Evolutionary conservation across 2,113 vertebrate species (phyloP).

Genomic region (Sinocyclocheilus anshuiensis): DNA sequence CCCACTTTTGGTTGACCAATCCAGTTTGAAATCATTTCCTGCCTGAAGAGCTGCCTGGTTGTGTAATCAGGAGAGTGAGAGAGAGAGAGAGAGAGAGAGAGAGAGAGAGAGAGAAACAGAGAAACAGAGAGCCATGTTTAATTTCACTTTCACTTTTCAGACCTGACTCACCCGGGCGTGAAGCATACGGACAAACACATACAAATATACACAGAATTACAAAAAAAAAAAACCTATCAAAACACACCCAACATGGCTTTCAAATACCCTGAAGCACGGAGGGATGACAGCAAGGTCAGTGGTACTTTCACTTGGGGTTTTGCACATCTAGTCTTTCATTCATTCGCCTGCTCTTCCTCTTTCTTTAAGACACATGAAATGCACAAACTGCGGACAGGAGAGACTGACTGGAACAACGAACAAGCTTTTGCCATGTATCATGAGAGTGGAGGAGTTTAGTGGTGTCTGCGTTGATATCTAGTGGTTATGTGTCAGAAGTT

Average conservation of each 20-base stretch:
- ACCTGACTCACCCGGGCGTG: neutral
- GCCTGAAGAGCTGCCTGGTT: neutral
- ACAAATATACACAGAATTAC: neutral
- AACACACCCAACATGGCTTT: conserved; percentile 63
- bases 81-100: neutral
- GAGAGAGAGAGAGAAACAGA: neutral
- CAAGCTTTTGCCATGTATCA: neutral
- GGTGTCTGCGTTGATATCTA: neutral
- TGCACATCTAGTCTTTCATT: neutral
- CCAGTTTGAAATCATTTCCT: neutral
- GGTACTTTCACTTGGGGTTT: conserved; percentile 6
- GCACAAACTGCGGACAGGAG: neutral
- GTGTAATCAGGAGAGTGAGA: neutral
- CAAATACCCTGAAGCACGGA: conserved; percentile 67
- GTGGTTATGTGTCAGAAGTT: neutral
- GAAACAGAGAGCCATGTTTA: neutral
- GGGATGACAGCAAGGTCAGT: conserved; percentile 72
- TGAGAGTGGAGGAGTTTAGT: neutral
- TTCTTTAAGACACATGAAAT: conserved; percentile 34
- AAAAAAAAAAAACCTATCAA: neutral
- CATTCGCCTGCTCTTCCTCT: neutral
- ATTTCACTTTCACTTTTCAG: conserved; percentile 65
- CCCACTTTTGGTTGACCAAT: neutral
- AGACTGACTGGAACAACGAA: neutral
- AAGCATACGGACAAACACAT: conserved; percentile 6